Percentiles rank a stretch among this genome's conserved stretches.
Evolutionary conservation across 1,140 invertebrate genomes (phyloP).

Genomic region (Ectropis grisescens): DNA sequence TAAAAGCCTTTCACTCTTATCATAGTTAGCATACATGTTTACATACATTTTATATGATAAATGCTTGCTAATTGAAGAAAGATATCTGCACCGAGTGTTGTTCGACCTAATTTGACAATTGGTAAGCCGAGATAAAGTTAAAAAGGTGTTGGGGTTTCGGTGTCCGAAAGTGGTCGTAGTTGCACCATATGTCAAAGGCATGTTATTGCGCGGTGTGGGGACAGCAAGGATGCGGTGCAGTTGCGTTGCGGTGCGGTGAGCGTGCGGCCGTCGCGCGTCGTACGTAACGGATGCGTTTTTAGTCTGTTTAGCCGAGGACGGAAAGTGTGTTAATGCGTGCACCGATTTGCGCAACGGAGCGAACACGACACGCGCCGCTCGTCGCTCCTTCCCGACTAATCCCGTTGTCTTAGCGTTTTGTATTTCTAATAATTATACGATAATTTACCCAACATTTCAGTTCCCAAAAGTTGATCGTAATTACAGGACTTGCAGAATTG

Average conservation of each 20-base stretch:
- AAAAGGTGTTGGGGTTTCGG: too few relatives aligned
- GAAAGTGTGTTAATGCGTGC: constrained; percentile 59
- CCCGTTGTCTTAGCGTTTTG: constrained; percentile 21
- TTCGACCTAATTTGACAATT: too few relatives aligned
- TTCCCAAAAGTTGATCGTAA: too few relatives aligned
- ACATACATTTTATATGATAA: constrained; percentile 11
- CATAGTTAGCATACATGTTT: constrained; percentile 19
- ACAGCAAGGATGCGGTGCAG: not conserved
- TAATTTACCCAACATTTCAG: too few relatives aligned
- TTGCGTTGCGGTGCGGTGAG: constrained; percentile 3
- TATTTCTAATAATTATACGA: not conserved
- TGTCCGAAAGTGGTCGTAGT: too few relatives aligned
- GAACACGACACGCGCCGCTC: constrained; percentile 31
- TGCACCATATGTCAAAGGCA: too few relatives aligned
- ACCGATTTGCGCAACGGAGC: constrained; percentile 41
- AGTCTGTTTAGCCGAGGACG: constrained; percentile 35
- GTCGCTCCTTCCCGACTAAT: constrained; percentile 24
- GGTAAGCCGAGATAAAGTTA: too few relatives aligned
- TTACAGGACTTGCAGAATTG: too few relatives aligned
- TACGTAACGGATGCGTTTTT: constrained; percentile 50
- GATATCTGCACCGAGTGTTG: too few relatives aligned
- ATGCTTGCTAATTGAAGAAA: not conserved
- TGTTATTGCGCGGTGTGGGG: constrained; percentile 7
- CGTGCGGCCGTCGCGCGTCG: constrained; percentile 7
- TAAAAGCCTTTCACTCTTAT: constrained; percentile 67